Evolutionary conservation across 2,888 invertebrate genomes (phyloP).

Genomic region (Ypsolopha sequella): DNA sequence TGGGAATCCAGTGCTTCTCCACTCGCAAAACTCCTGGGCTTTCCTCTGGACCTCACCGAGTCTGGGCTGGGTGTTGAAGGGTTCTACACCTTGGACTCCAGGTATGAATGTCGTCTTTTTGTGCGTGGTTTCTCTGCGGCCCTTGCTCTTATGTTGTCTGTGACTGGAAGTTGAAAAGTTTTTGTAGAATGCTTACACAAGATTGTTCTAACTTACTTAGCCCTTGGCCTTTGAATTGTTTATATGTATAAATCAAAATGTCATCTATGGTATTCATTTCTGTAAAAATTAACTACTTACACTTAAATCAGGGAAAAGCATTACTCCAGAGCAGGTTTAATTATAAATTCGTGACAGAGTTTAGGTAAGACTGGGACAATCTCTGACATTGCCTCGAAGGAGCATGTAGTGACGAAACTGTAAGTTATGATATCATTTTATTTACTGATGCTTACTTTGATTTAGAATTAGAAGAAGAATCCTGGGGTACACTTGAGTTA

Average conservation of each 20-base stretch:
- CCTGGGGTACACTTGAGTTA: conserved; percentile 22
- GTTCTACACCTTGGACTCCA: conserved; percentile 83
- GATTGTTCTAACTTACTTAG: not conserved
- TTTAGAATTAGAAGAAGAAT: conserved; percentile 10
- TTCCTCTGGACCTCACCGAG: conserved; percentile 78
- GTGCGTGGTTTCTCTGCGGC: conserved; percentile 65
- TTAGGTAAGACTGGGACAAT: too few species aligned
- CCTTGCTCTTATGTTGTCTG: conserved; percentile 34
- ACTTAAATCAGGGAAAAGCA: too few species aligned
- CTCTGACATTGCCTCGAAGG: too few species aligned
- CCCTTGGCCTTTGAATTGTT: too few species aligned
- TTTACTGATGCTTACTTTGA: conserved; percentile 22
- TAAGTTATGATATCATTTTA: not conserved
- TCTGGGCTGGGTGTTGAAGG: conserved; percentile 73
- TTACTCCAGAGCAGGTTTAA: too few species aligned
- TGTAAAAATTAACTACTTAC: too few species aligned
- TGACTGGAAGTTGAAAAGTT: not conserved
- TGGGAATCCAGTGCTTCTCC: conserved; percentile 88
- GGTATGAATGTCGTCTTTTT: conserved; percentile 86
- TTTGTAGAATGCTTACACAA: not conserved
- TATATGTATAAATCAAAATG: too few species aligned
- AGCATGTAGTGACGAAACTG: too few species aligned
- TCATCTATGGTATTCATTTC: too few species aligned
- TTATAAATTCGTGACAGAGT: too few species aligned
- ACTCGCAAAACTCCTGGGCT: conserved; percentile 83